Evolutionary conservation across 2,888 invertebrate genomes (phyloP).

Genomic region (Mesorhabditis sp.): DNA sequence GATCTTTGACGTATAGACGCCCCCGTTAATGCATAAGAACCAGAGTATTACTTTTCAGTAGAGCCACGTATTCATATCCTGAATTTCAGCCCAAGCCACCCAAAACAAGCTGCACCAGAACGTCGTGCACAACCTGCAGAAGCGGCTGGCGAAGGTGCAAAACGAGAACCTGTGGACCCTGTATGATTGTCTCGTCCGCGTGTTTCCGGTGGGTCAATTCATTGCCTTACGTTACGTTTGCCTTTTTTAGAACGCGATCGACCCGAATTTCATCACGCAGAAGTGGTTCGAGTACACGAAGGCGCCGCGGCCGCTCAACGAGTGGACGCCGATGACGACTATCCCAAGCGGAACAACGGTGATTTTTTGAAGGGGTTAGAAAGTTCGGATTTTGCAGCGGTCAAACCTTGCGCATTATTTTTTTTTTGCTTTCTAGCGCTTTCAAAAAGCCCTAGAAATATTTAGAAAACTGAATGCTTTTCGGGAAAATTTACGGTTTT

Average conservation of each 20-base stretch:
- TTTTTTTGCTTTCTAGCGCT: no score
- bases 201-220: background rate
- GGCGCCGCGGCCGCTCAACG: slow-evolving; percentile 2
- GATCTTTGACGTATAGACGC: no score
- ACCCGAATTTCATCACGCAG: background rate
- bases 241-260: background rate
- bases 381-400: no score
- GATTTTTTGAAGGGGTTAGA: background rate
- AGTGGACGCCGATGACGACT: background rate
- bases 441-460: no score
- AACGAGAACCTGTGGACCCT: background rate
- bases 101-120: background rate
- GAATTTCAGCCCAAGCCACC: background rate
- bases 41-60: no score
- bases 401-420: no score
- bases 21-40: no score
- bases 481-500: no score
- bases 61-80: no score
- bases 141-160: background rate
- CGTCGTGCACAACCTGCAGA: background rate
- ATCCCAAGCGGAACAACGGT: background rate
- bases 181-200: background rate
- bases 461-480: no score
- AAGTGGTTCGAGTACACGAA: background rate
- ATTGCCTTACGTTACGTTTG: background rate